Percentiles rank a stretch among this genome's conserved stretches.
phyloP scores from a whole-genome alignment of 2,797 vertebrate species.

The Poecile montanus region DNA sequence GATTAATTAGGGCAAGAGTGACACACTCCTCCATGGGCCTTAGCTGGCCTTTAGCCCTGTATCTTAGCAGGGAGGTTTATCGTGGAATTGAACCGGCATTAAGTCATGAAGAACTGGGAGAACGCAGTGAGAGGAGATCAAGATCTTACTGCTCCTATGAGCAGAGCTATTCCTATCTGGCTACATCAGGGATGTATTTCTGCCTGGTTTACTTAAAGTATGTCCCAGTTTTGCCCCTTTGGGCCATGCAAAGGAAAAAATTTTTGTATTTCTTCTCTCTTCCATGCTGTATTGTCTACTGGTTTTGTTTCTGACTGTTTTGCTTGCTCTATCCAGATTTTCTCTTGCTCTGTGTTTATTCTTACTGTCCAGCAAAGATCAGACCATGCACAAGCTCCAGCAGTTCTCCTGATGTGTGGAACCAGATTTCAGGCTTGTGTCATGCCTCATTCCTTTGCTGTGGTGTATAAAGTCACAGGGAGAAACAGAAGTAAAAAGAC shows the following conservation, averaged over 20 bases:
- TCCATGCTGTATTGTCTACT: background rate
- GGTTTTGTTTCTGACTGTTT: background rate
- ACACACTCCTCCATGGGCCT: background rate
- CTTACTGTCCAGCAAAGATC: background rate
- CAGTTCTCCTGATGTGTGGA: background rate
- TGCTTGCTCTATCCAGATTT: background rate
- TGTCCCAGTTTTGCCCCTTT: background rate
- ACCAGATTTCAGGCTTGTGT: background rate
- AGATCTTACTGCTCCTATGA: background rate
- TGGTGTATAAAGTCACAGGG: background rate
- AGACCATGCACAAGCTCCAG: background rate
- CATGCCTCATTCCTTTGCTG: background rate
- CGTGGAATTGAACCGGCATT: background rate
- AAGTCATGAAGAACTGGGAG: background rate
- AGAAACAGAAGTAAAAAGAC: background rate
- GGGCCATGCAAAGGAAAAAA: background rate
- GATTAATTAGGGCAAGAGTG: constrained; percentile 28
- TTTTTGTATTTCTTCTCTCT: background rate
- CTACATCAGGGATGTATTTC: background rate
- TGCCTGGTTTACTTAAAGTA: background rate
- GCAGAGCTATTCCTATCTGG: background rate
- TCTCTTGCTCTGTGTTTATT: background rate
- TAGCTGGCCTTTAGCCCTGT: constrained; percentile 5
- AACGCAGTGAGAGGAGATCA: background rate
- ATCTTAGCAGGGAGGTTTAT: background rate